phyloP scores from a whole-genome alignment of 2,888 invertebrate genomes.

The Diogma glabrata region DNA sequence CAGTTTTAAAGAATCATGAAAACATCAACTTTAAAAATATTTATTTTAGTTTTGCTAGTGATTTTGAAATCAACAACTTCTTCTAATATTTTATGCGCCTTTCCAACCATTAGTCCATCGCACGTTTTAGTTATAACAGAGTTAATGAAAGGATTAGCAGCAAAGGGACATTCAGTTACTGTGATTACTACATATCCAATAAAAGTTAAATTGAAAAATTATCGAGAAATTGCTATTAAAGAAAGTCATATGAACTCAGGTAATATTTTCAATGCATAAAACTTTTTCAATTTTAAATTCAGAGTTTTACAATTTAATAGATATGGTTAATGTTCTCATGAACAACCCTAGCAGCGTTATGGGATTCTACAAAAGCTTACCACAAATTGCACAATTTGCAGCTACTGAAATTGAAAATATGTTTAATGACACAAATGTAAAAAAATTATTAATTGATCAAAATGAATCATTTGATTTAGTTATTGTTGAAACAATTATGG shows the following conservation, averaged over 20 bases:
- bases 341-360: neutral
- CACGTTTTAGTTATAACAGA: too few relatives aligned
- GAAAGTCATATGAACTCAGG: neutral
- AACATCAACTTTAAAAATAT: too few relatives aligned
- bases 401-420: neutral
- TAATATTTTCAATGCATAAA: neutral
- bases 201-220: too few relatives aligned
- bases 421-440: conserved; percentile 6
- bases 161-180: too few relatives aligned
- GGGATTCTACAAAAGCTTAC: neutral
- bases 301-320: neutral
- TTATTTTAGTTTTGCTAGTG: too few relatives aligned
- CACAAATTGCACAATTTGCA: neutral
- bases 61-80: too few relatives aligned
- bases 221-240: conserved; percentile 5
- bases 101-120: too few relatives aligned
- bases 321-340: neutral
- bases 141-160: too few relatives aligned
- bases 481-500: conserved; percentile 12
- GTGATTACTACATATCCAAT: too few relatives aligned
- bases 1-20: too few relatives aligned
- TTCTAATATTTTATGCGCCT: too few relatives aligned
- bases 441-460: conserved; percentile 9
- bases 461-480: conserved; percentile 16
- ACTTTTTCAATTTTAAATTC: neutral